A percentile compares a stretch with the other conserved stretches of the same genome.
Evolutionary conservation across 2,797 vertebrate species (phyloP).

Genomic region (Agapornis canus): DNA sequence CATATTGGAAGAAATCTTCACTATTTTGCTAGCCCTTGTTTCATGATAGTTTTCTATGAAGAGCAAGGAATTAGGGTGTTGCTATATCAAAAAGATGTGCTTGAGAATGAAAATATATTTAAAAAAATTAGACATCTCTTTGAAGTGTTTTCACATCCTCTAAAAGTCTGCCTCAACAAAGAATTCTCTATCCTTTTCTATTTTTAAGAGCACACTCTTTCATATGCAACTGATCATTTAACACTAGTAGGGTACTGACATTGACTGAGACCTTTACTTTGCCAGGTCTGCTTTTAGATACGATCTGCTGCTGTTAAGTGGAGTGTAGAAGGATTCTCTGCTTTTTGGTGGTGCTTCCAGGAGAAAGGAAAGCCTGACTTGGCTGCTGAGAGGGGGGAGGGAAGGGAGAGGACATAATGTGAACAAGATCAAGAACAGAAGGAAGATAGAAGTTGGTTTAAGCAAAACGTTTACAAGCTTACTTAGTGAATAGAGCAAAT

Average conservation of each 20-base stretch:
- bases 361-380: neutral
- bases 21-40: neutral
- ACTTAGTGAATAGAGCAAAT: neutral
- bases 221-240: neutral
- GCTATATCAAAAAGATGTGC: neutral
- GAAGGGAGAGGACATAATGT: accelerated
- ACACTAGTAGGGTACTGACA: neutral
- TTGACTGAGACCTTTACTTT: neutral
- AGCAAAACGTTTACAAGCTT: neutral
- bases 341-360: neutral
- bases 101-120: neutral
- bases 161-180: neutral
- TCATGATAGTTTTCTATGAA: neutral
- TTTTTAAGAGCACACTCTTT: neutral
- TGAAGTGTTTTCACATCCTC: neutral
- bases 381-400: neutral
- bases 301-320: neutral
- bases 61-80: neutral
- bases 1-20: neutral
- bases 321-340: neutral
- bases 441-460: neutral
- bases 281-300: neutral
- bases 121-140: neutral
- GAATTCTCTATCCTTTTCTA: neutral
- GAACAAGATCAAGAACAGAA: neutral